These are phyloP conservation scores for Melanaphis sacchari DNA, from an alignment of 1,140 invertebrate genomes.

Conservation along the genomic window DNA sequence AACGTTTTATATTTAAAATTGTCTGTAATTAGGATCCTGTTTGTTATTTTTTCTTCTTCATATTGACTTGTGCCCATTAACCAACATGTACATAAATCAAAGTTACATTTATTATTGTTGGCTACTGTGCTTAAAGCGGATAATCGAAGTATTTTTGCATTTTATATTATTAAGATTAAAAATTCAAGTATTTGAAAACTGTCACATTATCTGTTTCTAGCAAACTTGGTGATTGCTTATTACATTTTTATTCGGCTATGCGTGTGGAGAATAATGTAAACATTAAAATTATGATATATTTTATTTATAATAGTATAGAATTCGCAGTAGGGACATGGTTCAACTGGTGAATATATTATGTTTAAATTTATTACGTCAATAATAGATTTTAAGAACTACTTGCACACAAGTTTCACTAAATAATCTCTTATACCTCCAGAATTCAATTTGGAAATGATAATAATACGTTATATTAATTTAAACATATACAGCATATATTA, in stretches of 20 bases:
- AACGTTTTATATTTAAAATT: constrained; percentile 12
- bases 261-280: not conserved
- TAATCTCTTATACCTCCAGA: not conserved
- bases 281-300: not conserved
- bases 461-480: not conserved
- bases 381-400: not conserved
- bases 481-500: too few species aligned
- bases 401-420: not conserved
- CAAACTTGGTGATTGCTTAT: not conserved
- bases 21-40: constrained; percentile 15
- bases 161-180: constrained; percentile 18
- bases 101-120: not conserved
- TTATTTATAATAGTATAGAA: not conserved
- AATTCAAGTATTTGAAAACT: not conserved
- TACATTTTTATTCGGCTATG: not conserved
- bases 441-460: not conserved
- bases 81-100: constrained; percentile 12
- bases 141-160: constrained; percentile 33
- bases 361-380: not conserved
- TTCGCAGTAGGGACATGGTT: not conserved
- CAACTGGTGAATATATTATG: not conserved
- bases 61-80: not conserved
- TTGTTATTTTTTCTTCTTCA: constrained; percentile 16
- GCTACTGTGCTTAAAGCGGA: not conserved
- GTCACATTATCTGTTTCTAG: not conserved